phyloP scores from a whole-genome alignment of 2,113 vertebrate species.

The Sialia sialis region DNA sequence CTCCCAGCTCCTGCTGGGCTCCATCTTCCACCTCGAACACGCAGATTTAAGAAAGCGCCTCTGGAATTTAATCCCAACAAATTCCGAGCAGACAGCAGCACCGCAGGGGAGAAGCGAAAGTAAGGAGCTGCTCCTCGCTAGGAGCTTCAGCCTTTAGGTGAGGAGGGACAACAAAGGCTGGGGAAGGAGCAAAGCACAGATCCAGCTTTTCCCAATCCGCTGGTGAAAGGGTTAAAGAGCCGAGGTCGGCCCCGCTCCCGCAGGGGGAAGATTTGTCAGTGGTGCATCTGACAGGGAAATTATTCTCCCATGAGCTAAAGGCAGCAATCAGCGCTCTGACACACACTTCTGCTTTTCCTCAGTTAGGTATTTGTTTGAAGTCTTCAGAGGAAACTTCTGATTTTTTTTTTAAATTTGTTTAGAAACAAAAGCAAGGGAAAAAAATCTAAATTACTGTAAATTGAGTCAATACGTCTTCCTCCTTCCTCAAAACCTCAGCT shows the following conservation, averaged over 20 bases:
- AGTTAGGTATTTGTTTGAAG: conserved; percentile 47
- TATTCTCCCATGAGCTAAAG: conserved; percentile 60
- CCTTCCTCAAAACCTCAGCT: background rate
- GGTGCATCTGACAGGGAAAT: conserved; percentile 59
- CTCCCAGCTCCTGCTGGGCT: background rate
- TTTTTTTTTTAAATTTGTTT: conserved; percentile 34
- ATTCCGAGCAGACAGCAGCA: background rate
- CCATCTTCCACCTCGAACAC: background rate
- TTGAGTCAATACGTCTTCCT: background rate
- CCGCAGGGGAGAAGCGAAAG: background rate
- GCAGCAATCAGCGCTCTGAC: conserved; percentile 61
- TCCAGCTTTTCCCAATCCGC: background rate
- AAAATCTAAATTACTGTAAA: background rate
- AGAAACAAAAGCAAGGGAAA: background rate
- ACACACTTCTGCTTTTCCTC: conserved; percentile 68
- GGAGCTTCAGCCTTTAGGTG: background rate
- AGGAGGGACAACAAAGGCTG: background rate
- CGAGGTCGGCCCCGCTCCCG: background rate
- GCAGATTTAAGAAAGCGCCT: background rate
- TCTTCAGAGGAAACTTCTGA: conserved; percentile 41
- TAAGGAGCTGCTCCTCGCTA: background rate
- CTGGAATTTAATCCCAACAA: background rate
- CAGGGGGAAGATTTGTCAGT: conserved; percentile 31
- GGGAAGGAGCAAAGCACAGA: background rate
- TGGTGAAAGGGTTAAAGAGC: conserved; percentile 32